phyloP scores from a whole-genome alignment of 2,797 vertebrate genomes.

The Coregonus sp. region DNA sequence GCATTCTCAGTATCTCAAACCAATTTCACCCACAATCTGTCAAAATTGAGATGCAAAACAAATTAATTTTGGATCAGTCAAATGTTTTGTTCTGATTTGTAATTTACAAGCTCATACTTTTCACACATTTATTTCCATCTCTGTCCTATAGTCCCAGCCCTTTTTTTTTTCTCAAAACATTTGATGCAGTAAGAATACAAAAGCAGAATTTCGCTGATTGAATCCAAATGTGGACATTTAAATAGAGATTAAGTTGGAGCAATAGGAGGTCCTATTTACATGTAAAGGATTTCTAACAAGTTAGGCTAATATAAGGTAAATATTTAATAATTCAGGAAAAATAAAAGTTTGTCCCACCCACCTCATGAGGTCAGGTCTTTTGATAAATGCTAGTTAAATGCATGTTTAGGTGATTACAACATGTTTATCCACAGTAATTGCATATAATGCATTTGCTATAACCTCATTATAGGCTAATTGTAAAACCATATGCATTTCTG shows the following conservation, averaged over 20 bases:
- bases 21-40: neutral
- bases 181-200: neutral
- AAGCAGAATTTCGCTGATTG: neutral
- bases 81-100: neutral
- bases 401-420: too few species aligned
- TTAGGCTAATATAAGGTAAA: neutral
- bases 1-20: neutral
- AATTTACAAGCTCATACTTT: neutral
- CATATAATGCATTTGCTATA: neutral
- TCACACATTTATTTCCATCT: conserved; percentile 4
- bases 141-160: neutral
- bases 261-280: neutral
- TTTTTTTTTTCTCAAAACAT: neutral
- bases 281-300: neutral
- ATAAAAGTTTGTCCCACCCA: too few species aligned
- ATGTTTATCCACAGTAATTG: neutral
- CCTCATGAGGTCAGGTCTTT: too few species aligned
- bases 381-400: too few species aligned
- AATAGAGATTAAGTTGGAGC: neutral
- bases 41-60: conserved; percentile 1
- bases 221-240: conserved; percentile 4
- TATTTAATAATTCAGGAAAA: conserved; percentile 42
- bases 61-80: neutral
- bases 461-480: neutral
- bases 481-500: neutral